Conservation (phyloP, 2,113 vertebrate species). For the Passer domesticus region DNA sequence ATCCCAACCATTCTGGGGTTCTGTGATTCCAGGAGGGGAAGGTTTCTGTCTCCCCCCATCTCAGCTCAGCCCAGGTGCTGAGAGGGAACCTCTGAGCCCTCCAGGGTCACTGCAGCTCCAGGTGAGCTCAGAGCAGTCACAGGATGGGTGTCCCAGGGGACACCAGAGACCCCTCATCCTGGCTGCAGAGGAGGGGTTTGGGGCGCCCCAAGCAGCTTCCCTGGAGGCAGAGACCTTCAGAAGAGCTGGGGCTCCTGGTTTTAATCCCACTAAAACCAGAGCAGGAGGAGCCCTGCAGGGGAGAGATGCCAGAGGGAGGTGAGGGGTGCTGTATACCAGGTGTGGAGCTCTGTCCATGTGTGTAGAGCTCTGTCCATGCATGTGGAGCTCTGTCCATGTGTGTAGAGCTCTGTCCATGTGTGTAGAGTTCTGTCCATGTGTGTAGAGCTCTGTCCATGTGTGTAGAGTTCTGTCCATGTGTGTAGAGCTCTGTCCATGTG, state of each 20-base stretch:
- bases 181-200: background rate
- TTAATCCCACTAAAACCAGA: background rate
- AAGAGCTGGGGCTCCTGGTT: background rate
- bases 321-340: background rate
- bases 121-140: background rate
- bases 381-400: background rate
- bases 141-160: accelerated
- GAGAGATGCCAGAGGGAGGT: background rate
- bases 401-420: background rate
- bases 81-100: background rate
- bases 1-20: background rate
- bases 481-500: background rate
- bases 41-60: background rate
- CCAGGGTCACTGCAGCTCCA: background rate
- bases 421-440: background rate
- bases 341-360: background rate
- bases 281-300: background rate
- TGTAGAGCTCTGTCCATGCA: no score
- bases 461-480: background rate
- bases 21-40: background rate
- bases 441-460: background rate
- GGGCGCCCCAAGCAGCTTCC: background rate
- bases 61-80: background rate
- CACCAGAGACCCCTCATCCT: background rate
- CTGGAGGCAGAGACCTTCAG: accelerated